Conservation (phyloP, 2,888 invertebrate genomes). For the Tenthredo amoena region DNA sequence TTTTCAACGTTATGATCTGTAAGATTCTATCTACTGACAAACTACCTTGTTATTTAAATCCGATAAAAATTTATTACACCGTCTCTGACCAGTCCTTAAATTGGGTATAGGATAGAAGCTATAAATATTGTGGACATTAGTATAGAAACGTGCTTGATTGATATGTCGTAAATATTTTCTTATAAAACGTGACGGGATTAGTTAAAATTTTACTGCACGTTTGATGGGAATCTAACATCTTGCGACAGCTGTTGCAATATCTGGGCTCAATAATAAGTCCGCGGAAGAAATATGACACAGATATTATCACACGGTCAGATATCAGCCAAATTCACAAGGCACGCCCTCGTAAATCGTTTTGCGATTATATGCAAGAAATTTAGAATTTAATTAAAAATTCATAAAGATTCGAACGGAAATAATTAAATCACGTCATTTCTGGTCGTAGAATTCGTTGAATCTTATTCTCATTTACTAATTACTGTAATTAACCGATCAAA, state of each 20-base stretch:
- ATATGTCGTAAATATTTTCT: background rate
- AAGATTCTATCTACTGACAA: background rate
- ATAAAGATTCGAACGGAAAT: background rate
- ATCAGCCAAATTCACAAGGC: background rate
- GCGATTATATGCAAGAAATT: background rate
- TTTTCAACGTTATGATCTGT: background rate
- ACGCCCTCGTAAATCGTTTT: background rate
- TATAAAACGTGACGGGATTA: conserved; percentile 22
- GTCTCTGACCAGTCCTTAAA: background rate
- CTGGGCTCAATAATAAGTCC: background rate
- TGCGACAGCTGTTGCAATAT: background rate
- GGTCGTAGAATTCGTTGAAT: background rate
- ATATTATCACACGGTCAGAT: background rate
- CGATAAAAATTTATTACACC: conserved; percentile 11
- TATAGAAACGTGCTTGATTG: conserved; percentile 26
- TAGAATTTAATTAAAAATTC: background rate
- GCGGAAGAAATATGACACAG: background rate
- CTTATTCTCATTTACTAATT: background rate
- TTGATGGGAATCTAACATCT: conserved; percentile 5
- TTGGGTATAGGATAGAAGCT: background rate
- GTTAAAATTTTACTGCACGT: background rate
- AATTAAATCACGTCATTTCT: background rate
- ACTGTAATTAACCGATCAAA: background rate
- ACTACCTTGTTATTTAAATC: conserved; percentile 7
- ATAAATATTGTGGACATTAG: conserved; percentile 9